A percentile compares a stretch with the other conserved stretches of the same genome.
phyloP scores from a whole-genome alignment of 64 coral and sea anemone species.

The Platygyra sinensis region DNA sequence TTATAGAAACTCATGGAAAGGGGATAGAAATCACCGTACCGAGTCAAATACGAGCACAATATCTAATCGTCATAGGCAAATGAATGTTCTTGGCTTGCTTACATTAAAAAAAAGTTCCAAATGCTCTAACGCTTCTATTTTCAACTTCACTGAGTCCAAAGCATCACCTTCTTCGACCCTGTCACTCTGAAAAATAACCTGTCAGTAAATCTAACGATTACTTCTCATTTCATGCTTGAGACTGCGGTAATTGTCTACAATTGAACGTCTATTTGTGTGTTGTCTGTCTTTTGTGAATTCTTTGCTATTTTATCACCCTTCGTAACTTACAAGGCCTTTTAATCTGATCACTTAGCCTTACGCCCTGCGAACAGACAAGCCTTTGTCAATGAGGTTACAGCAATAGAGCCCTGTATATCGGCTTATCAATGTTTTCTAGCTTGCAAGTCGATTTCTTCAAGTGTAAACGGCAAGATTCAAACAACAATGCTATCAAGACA shows the following conservation, averaged over 20 bases:
- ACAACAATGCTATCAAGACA: conserved; percentile 41
- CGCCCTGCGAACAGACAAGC: not conserved
- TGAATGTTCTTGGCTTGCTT: too few species aligned
- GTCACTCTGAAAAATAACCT: not conserved
- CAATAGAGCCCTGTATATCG: not conserved
- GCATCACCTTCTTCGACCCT: not conserved
- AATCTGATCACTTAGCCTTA: not conserved
- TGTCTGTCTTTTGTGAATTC: not conserved
- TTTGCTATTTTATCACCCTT: not conserved
- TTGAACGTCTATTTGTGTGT: conserved; percentile 12
- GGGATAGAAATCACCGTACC: too few species aligned
- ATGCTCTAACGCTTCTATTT: too few species aligned
- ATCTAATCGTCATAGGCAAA: too few species aligned
- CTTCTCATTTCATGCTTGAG: not conserved
- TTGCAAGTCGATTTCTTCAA: not conserved
- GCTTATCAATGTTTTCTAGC: not conserved
- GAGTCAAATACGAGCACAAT: too few species aligned
- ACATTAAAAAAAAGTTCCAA: too few species aligned
- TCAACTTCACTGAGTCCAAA: too few species aligned
- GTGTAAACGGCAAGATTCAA: not conserved
- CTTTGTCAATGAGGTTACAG: not conserved
- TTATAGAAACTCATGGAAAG: too few species aligned
- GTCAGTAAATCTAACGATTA: not conserved
- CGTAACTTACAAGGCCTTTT: too few species aligned
- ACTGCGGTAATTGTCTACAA: conserved; percentile 17